These are phyloP conservation scores for Drosophila grimshawi DNA, from an alignment of 1,140 invertebrate genomes.

Conservation along the genomic window DNA sequence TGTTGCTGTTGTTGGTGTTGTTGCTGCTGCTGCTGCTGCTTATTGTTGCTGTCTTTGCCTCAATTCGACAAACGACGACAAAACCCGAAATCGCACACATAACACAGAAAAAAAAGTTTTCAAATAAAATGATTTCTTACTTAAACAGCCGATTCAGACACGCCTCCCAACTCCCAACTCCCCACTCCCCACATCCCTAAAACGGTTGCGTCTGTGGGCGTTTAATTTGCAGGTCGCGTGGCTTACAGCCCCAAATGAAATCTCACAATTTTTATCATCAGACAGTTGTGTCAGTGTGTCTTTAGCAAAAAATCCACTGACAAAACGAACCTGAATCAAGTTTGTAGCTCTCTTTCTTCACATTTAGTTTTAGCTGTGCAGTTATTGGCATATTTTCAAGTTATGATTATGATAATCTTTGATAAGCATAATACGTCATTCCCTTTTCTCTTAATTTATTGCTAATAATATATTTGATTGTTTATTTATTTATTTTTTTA, in stretches of 20 bases:
- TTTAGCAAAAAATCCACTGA: neutral
- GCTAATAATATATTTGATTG: too few relatives aligned
- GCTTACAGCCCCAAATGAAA: slow-evolving; percentile 14
- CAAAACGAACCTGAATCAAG: too few relatives aligned
- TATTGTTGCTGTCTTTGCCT: slow-evolving; percentile 29
- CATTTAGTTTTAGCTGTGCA: too few relatives aligned
- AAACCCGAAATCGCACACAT: slow-evolving; percentile 26
- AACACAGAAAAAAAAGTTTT: slow-evolving; percentile 56
- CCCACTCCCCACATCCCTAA: too few relatives aligned
- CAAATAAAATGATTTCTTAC: slow-evolving; percentile 79
- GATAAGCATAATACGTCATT: too few relatives aligned
- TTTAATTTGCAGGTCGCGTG: slow-evolving; percentile 12
- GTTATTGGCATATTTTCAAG: too few relatives aligned
- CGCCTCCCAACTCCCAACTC: slow-evolving; percentile 10
- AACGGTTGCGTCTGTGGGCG: neutral
- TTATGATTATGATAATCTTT: too few relatives aligned
- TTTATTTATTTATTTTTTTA: too few relatives aligned
- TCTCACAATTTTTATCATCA: slow-evolving; percentile 17
- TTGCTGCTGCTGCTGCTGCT: neutral
- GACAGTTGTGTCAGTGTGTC: neutral
- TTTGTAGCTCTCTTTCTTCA: too few relatives aligned
- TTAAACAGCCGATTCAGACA: slow-evolving; percentile 69
- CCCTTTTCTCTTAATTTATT: too few relatives aligned
- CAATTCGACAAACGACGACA: slow-evolving; percentile 28
- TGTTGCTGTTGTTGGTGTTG: slow-evolving; percentile 23